phyloP scores from a whole-genome alignment of 2,113 vertebrate species.

The Psammodynastes pulverulentus region DNA sequence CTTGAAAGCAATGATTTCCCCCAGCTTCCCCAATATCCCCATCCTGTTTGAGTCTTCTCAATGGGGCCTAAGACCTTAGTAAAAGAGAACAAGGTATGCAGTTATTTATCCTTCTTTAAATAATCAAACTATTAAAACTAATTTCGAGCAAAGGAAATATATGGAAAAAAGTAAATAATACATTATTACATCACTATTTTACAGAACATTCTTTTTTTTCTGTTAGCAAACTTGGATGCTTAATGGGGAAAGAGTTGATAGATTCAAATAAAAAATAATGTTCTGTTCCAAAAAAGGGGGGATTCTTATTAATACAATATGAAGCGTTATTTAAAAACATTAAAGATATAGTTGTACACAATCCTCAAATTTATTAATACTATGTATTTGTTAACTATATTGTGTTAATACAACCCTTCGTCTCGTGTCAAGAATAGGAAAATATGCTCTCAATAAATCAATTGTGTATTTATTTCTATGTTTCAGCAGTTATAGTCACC shows the following conservation, averaged over 20 bases:
- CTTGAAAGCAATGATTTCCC: slow-evolving; percentile 91
- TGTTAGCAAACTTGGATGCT: not conserved
- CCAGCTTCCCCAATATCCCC: slow-evolving; percentile 97
- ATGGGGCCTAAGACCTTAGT: slow-evolving; percentile 63
- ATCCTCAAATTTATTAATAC: not conserved
- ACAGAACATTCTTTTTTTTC: not conserved
- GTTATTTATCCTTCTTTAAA: not conserved
- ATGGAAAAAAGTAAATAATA: not conserved
- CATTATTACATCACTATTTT: not conserved
- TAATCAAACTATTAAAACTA: not conserved
- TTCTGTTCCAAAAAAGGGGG: not conserved
- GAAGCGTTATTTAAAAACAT: not conserved
- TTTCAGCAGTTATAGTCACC: not conserved
- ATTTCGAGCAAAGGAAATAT: not conserved
- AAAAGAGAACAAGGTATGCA: slow-evolving; percentile 40
- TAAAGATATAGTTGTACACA: not conserved
- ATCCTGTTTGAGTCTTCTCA: slow-evolving; percentile 76
- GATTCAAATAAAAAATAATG: not conserved
- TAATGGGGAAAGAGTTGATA: not conserved
- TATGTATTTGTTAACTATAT: not conserved
- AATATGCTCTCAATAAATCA: not conserved
- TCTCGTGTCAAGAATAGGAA: not conserved
- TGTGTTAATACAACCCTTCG: not conserved
- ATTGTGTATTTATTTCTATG: not conserved
- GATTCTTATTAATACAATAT: not conserved